A percentile compares a stretch with the other conserved stretches of the same genome.
Evolutionary conservation across 2,797 vertebrate species (phyloP).

Genomic region (Gymnodraco acuticeps): DNA sequence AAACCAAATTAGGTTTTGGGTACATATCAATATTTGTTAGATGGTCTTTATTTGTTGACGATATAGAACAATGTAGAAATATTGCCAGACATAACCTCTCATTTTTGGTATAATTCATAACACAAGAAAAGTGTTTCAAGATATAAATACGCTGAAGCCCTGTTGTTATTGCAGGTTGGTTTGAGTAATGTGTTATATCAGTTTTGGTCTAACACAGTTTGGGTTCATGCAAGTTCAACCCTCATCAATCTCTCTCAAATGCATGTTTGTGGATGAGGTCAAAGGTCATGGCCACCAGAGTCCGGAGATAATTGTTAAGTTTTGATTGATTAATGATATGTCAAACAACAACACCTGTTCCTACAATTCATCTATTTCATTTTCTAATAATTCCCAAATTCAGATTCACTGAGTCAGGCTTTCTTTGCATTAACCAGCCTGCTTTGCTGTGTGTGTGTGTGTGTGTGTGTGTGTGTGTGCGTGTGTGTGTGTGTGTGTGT

Average conservation of each 20-base stretch:
- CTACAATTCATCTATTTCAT: conserved; percentile 41
- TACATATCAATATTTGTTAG: not conserved
- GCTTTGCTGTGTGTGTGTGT: conserved; percentile 6
- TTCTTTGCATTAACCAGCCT: conserved; percentile 23
- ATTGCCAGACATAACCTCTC: not conserved
- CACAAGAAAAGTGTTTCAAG: not conserved
- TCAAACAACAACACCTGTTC: conserved; percentile 76
- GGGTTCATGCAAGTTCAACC: conserved; percentile 45
- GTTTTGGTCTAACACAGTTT: not conserved
- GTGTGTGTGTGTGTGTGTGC: conserved; percentile 20
- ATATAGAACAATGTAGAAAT: not conserved
- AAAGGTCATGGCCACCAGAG: conserved; percentile 62
- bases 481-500: conserved; percentile 2
- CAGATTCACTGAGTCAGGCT: not conserved
- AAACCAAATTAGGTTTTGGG: not conserved
- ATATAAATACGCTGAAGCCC: not conserved
- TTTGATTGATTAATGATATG: conserved; percentile 78
- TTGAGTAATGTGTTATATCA: not conserved
- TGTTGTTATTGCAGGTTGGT: conserved; percentile 2
- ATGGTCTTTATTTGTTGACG: not conserved
- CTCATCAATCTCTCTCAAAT: conserved; percentile 58
- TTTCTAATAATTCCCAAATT: conserved; percentile 20
- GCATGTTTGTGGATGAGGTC: conserved; percentile 56
- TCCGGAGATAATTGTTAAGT: conserved; percentile 69
- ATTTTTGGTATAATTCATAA: not conserved